These are phyloP conservation scores for Ceyx erithaca DNA, from an alignment of 2,797 vertebrate genomes.

Conservation along the genomic window DNA sequence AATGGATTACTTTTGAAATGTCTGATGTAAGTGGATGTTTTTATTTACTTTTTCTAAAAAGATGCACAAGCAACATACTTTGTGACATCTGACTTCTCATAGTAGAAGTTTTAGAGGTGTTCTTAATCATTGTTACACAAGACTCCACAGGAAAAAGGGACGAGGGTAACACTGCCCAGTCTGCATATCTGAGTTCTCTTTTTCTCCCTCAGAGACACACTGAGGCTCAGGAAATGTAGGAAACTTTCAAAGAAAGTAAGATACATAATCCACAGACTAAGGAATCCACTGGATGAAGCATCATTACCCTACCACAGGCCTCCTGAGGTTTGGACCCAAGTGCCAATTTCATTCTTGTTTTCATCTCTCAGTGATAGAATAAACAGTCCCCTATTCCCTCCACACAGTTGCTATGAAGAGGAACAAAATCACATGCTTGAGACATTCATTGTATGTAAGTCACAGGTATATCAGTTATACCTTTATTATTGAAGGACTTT, in stretches of 20 bases:
- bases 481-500: not conserved
- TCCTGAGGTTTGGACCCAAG: not conserved
- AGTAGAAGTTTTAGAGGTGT: not conserved
- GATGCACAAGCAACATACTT: not conserved
- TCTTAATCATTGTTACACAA: not conserved
- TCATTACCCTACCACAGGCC: not conserved
- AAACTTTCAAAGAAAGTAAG: not conserved
- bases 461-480: not conserved
- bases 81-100: not conserved
- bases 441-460: not conserved
- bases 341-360: not conserved
- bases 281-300: not conserved
- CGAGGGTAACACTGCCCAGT: not conserved
- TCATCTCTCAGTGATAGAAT: not conserved
- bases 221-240: accelerated
- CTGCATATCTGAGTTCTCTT: not conserved
- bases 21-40: not conserved
- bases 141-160: not conserved
- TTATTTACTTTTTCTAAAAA: not conserved
- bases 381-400: not conserved
- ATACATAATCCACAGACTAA: not conserved
- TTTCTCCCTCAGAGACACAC: not conserved
- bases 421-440: not conserved
- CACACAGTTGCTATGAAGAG: not conserved
- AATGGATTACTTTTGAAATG: not conserved